Evolutionary conservation across 1,140 invertebrate species (phyloP).

Genomic region (Aphelenchoides avenae): DNA sequence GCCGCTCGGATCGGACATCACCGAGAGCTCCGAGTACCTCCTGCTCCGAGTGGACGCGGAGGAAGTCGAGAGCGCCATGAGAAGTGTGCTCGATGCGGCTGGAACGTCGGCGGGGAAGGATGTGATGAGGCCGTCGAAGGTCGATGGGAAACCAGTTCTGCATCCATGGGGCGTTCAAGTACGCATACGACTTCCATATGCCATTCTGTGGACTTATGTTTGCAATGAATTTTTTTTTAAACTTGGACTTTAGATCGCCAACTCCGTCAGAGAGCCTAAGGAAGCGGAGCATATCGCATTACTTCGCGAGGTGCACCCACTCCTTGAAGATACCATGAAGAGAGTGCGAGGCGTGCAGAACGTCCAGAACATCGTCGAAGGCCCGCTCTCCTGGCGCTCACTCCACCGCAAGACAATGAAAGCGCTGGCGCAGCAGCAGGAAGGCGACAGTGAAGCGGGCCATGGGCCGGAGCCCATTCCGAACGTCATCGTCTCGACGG

Average conservation of each 20-base stretch:
- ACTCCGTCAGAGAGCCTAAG: slow-evolving; percentile 29
- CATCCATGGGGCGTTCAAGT: slow-evolving; percentile 34
- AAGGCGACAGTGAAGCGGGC: slow-evolving; percentile 12
- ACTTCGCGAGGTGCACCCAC: slow-evolving; percentile 27
- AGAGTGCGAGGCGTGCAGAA: slow-evolving; percentile 6
- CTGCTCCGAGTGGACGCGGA: slow-evolving; percentile 25
- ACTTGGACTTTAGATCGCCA: slow-evolving; percentile 21
- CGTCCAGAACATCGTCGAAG: slow-evolving; percentile 19
- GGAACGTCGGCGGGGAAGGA: not conserved
- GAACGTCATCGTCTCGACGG: slow-evolving; percentile 31
- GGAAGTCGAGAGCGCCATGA: slow-evolving; percentile 16
- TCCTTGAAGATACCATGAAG: slow-evolving; percentile 30
- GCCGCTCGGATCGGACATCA: not conserved
- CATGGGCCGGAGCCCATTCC: slow-evolving; percentile 46
- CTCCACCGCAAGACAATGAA: slow-evolving; percentile 34
- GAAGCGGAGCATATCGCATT: slow-evolving; percentile 41
- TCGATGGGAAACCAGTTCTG: slow-evolving; percentile 15
- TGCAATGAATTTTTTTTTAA: slow-evolving; percentile 5
- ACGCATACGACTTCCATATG: no score
- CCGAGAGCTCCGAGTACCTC: slow-evolving; percentile 13
- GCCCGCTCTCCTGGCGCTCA: slow-evolving; percentile 37
- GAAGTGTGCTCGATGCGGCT: not conserved
- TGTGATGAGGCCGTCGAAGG: not conserved
- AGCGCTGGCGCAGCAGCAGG: not conserved
- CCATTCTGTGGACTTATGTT: no score